A percentile compares a stretch with the other conserved stretches of the same genome.
phyloP scores from a whole-genome alignment of 2,797 vertebrate genomes.

The Dendrocincla tyrannina region DNA sequence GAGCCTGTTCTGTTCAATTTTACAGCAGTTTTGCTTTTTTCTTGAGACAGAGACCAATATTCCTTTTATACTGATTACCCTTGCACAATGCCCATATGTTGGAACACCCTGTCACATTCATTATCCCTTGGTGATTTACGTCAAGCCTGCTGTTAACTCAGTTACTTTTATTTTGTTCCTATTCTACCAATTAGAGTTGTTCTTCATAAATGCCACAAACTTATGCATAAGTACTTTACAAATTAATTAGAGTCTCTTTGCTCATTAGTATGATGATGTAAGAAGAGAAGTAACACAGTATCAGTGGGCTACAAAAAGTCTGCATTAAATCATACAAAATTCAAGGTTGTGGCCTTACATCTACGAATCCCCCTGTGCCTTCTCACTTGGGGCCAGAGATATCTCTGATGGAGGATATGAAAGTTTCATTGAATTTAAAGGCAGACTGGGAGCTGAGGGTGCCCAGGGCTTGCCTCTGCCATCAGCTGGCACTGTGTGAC shows the following conservation, averaged over 20 bases:
- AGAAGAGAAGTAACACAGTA: not conserved
- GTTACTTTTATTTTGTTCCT: not conserved
- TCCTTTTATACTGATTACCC: not conserved
- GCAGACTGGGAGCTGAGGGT: not conserved
- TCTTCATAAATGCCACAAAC: not conserved
- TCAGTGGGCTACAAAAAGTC: not conserved
- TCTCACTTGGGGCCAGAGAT: not conserved
- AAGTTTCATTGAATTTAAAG: not conserved
- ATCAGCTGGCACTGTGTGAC: not conserved
- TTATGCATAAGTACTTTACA: not conserved
- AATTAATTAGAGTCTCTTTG: not conserved
- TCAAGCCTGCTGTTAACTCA: not conserved
- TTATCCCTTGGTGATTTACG: not conserved
- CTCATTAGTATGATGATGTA: not conserved
- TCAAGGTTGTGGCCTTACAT: not conserved
- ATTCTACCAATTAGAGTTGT: fast-evolving
- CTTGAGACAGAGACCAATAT: not conserved
- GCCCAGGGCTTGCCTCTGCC: not conserved
- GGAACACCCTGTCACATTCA: not conserved
- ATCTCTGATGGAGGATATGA: not conserved
- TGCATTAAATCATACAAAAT: not conserved
- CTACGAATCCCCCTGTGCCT: not conserved
- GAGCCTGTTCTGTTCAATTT: not conserved
- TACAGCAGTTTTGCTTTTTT: not conserved
- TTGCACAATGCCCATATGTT: fast-evolving